phyloP scores from a whole-genome alignment of 2,113 vertebrate species.

The Galemys pyrenaicus region DNA sequence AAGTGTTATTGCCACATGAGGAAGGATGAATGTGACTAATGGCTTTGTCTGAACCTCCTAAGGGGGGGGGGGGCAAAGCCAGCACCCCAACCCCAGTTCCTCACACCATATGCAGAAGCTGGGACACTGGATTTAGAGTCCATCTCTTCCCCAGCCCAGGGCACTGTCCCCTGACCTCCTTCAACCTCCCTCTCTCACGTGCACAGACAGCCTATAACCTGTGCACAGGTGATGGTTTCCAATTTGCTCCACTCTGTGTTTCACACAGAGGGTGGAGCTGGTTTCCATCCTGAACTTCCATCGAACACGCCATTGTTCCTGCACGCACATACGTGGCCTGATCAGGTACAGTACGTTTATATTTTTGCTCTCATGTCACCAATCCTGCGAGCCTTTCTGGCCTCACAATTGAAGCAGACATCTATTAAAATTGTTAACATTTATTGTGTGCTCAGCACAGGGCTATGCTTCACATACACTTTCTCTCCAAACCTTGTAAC shows the following conservation, averaged over 20 bases:
- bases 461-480: neutral
- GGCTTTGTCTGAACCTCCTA: neutral
- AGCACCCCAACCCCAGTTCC: neutral
- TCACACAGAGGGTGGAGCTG: neutral
- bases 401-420: neutral
- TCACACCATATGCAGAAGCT: neutral
- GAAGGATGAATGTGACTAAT: neutral
- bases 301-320: neutral
- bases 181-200: neutral
- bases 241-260: neutral
- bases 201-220: fast-evolving
- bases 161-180: neutral
- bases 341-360: neutral
- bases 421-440: neutral
- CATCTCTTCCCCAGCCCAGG: neutral
- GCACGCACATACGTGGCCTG: neutral
- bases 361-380: neutral
- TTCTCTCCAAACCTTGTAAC: neutral
- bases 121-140: fast-evolving
- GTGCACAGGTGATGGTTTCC: neutral
- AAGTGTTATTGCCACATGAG: neutral
- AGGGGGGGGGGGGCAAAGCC: neutral
- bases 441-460: neutral
- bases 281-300: neutral
- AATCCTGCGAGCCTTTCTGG: neutral